Conservation (phyloP, 2,113 vertebrate genomes). For the Phrynosoma platyrhinos region DNA sequence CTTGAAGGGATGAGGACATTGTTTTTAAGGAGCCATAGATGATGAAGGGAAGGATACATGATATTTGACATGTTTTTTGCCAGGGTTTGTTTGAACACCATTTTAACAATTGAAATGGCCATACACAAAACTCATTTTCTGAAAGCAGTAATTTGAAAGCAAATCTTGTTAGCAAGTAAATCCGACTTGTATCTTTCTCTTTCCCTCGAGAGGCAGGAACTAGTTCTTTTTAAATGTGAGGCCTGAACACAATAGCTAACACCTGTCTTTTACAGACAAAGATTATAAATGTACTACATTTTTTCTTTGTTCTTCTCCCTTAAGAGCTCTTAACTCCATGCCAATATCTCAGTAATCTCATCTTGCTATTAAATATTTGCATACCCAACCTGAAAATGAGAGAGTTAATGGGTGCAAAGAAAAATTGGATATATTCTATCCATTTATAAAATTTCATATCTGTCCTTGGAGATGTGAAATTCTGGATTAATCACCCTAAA, state of each 20-base stretch:
- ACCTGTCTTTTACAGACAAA: conserved; percentile 35
- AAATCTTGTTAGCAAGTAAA: conserved; percentile 6
- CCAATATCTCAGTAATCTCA: conserved; percentile 38
- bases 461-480: conserved; percentile 32
- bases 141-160: background rate
- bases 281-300: conserved; percentile 45
- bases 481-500: conserved; percentile 30
- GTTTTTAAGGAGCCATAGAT: background rate
- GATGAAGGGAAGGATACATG: background rate
- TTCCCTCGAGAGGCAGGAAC: conserved; percentile 9
- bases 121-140: conserved; percentile 19
- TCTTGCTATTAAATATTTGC: conserved; percentile 43
- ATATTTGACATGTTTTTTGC: background rate
- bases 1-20: background rate
- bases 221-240: conserved; percentile 30
- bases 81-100: background rate
- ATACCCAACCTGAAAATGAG: conserved; percentile 29
- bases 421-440: conserved; percentile 41
- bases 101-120: conserved; percentile 33
- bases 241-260: conserved; percentile 33
- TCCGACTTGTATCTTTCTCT: conserved; percentile 7
- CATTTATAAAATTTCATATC: conserved; percentile 31
- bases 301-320: conserved; percentile 37
- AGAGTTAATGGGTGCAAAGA: conserved; percentile 38
- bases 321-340: conserved; percentile 25